Base-by-base conservation (phyloP, 2,797 vertebrate species). In the Tenualosa thibaudeaui region DNA sequence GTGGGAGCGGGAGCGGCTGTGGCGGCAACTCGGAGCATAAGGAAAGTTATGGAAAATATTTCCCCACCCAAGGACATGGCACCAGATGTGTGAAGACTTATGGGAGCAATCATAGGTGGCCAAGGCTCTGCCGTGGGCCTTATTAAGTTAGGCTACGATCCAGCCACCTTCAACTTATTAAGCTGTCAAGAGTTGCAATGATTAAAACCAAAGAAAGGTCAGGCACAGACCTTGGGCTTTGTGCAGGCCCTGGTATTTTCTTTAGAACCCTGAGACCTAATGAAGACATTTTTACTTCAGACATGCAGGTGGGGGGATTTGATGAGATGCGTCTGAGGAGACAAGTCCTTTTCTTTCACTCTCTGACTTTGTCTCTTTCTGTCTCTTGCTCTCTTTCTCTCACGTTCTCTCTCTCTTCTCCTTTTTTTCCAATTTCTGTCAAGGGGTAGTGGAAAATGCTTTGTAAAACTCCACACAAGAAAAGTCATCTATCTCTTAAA, bases 161-260 rank as follows among this genome's bases (percentile, higher is more conserved):
- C 96, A 96, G 95, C 96, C 96, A 98, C 97, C 97, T 98, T 98
- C 97, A 97, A 97, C 96, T 98, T 99, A 98, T 98, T 98, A 99
- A 98, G 96, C 96, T 99, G 97, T 98, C 94, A 92, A 96, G 96
- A 97, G 96, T 97, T 97, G 96, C 96, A 97, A 96, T 99, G 98
- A 99, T 99, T 99, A 99, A 99, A 98, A 98, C 97, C 96, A 97
- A 97, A 96, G 96, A 98, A 97, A 98, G 97, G 97, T 98, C 97
- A 98, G 93, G 91, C 84, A 85, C 90, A 96, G 97, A 98, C 97
- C 96, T 97, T 98, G 95, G 93, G 94, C 95, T 95, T 97, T 96
- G 97, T 95, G 92, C 94, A 95, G 94, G 92, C 93, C 93, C 94
- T 97, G 95, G 93, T 96, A 97, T 97, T 98, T 98, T 97, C 96